Evolutionary conservation across 1,140 invertebrate species (phyloP).

Genomic region (Drosophila ercepeae): DNA sequence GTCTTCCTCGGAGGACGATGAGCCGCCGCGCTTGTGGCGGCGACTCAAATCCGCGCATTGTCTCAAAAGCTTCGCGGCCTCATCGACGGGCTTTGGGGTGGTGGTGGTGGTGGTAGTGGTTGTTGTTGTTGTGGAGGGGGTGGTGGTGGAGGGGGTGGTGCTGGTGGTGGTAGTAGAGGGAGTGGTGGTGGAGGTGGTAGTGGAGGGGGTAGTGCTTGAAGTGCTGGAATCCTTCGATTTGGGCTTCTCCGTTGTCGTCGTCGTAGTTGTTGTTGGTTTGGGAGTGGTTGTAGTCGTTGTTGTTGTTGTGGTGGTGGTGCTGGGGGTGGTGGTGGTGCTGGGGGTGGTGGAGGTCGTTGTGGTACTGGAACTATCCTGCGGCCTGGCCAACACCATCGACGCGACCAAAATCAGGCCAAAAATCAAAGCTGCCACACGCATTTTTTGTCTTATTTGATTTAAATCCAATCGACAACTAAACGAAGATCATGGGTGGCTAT

Average conservation of each 20-base stretch:
- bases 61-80: slow-evolving; percentile 32
- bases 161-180: slow-evolving; percentile 1
- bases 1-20: slow-evolving; percentile 62
- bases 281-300: slow-evolving; percentile 13
- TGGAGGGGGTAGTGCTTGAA: background rate
- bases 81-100: slow-evolving; percentile 45
- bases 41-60: slow-evolving; percentile 56
- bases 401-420: slow-evolving; percentile 45
- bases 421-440: slow-evolving; percentile 37
- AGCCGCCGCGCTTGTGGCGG: slow-evolving; percentile 56
- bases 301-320: slow-evolving; percentile 10
- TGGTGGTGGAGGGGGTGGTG: slow-evolving; percentile 3
- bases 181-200: background rate
- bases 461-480: slow-evolving; percentile 56
- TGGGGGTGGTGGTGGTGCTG: slow-evolving; percentile 2
- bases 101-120: slow-evolving; percentile 36
- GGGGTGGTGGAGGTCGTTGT: slow-evolving; percentile 10
- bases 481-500: slow-evolving; percentile 24
- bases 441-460: slow-evolving; percentile 27
- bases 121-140: slow-evolving; percentile 3
- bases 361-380: slow-evolving; percentile 29
- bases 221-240: slow-evolving; percentile 19
- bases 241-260: slow-evolving; percentile 17
- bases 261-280: slow-evolving; percentile 22
- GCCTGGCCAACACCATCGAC: slow-evolving; percentile 29